These are phyloP conservation scores for Aquatica leii DNA, from an alignment of 2,888 invertebrate genomes.

Conservation along the genomic window DNA sequence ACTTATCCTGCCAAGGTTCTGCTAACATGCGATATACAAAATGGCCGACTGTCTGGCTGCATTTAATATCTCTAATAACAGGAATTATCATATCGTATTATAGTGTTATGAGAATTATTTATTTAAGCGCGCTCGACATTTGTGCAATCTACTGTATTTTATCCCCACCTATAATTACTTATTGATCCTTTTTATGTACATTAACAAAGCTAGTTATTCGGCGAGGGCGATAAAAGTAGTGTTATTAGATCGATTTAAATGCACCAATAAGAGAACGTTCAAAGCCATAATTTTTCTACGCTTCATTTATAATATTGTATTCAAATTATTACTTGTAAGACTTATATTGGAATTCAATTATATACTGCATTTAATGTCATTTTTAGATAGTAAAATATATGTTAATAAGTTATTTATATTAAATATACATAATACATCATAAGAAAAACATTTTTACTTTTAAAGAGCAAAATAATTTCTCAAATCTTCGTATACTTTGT, in stretches of 20 bases:
- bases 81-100: conserved; percentile 51
- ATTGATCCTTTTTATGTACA: conserved; percentile 30
- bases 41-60: conserved; percentile 46
- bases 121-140: conserved; percentile 49
- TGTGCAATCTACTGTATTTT: conserved; percentile 43
- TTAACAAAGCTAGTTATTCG: conserved; percentile 13
- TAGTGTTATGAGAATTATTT: conserved; percentile 49
- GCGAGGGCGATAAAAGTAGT: neutral
- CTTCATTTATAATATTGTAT: neutral
- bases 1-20: conserved; percentile 49
- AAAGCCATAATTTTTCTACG: neutral
- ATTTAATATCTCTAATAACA: conserved; percentile 50
- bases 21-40: conserved; percentile 45
- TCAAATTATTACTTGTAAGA: too few species aligned
- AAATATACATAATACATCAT: too few species aligned
- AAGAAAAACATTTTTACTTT: too few species aligned
- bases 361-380: neutral
- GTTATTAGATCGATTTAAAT: conserved; percentile 27
- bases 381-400: neutral
- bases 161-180: conserved; percentile 36
- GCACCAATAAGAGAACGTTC: neutral
- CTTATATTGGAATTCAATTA: neutral
- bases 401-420: too few species aligned
- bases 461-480: too few species aligned
- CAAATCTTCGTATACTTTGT: too few species aligned